Evolutionary conservation across 2,888 invertebrate genomes (phyloP).

Genomic region (Mechanitis mazaeus): DNA sequence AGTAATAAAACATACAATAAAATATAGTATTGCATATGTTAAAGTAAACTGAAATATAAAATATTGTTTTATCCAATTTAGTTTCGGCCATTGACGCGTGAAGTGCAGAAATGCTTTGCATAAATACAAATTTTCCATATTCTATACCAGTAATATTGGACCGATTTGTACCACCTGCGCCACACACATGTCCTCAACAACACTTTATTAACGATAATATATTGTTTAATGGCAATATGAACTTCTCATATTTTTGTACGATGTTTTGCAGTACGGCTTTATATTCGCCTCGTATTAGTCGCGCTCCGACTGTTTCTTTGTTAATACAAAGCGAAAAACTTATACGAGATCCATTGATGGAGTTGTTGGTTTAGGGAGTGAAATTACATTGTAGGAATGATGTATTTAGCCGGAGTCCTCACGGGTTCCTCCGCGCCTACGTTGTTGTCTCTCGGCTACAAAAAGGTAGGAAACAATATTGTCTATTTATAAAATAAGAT

Average conservation of each 20-base stretch:
- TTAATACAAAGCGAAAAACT: background rate
- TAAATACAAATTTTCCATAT: background rate
- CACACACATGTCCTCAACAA: slow-evolving; percentile 29
- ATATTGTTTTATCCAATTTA: too few relatives aligned
- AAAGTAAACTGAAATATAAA: too few relatives aligned
- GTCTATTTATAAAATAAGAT: background rate
- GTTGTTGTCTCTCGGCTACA: slow-evolving; percentile 5
- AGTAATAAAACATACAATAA: too few relatives aligned
- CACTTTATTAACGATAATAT: slow-evolving; percentile 30
- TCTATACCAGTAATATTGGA: too few relatives aligned
- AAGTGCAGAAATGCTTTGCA: too few relatives aligned
- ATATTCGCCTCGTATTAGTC: slow-evolving; percentile 28
- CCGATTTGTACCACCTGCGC: slow-evolving; percentile 27
- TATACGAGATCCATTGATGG: slow-evolving; percentile 1
- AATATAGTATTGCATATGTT: too few relatives aligned
- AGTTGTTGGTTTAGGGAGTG: slow-evolving; percentile 3
- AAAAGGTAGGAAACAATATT: slow-evolving; percentile 15
- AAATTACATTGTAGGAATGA: background rate
- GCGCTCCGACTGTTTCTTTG: slow-evolving; percentile 15
- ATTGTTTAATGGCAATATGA: slow-evolving; percentile 27
- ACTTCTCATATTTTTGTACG: slow-evolving; percentile 23
- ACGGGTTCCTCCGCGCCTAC: slow-evolving; percentile 10
- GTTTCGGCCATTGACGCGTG: too few relatives aligned
- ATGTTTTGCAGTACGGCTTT: slow-evolving; percentile 28
- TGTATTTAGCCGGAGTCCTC: background rate